Percentiles rank a stretch among this genome's conserved stretches.
Evolutionary conservation across 2,797 vertebrate species (phyloP).

Genomic region (Falco berigora): DNA sequence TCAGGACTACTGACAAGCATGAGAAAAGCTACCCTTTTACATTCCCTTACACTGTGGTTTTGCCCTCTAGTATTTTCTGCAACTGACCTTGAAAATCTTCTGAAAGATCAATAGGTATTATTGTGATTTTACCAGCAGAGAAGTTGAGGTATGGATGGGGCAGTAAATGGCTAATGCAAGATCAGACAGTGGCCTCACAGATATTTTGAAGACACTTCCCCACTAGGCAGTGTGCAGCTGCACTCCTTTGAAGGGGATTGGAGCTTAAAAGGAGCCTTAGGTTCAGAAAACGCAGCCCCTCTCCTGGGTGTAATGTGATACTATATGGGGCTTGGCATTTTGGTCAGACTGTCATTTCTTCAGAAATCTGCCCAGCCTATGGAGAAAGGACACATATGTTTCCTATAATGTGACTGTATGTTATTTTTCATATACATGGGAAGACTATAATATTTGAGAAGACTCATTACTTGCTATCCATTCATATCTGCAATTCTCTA

Average conservation of each 20-base stretch:
- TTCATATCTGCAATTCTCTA: slow-evolving; percentile 18
- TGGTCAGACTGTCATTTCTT: slow-evolving; percentile 54
- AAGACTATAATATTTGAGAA: slow-evolving; percentile 64
- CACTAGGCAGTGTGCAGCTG: slow-evolving; percentile 42
- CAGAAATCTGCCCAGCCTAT: slow-evolving; percentile 46
- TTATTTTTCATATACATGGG: slow-evolving; percentile 60
- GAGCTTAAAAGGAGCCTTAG: slow-evolving; percentile 26
- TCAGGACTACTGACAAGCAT: not conserved
- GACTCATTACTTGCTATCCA: slow-evolving; percentile 60
- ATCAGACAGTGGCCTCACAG: slow-evolving; percentile 34
- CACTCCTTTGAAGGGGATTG: slow-evolving; percentile 27
- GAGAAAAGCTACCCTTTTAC: not conserved
- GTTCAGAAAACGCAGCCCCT: slow-evolving; percentile 32
- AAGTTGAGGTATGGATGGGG: not conserved
- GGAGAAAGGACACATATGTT: slow-evolving; percentile 58
- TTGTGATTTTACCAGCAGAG: not conserved
- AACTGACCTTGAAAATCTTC: not conserved
- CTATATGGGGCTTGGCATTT: slow-evolving; percentile 39
- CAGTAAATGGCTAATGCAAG: not conserved
- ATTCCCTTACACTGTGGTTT: not conserved
- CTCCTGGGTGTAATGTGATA: slow-evolving; percentile 61
- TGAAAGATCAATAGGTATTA: not conserved
- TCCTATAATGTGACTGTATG: slow-evolving; percentile 63
- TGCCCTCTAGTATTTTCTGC: not conserved
- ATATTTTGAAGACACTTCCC: slow-evolving; percentile 36